Conservation (phyloP, 2,888 invertebrate species). For the Onchidella celtica region DNA sequence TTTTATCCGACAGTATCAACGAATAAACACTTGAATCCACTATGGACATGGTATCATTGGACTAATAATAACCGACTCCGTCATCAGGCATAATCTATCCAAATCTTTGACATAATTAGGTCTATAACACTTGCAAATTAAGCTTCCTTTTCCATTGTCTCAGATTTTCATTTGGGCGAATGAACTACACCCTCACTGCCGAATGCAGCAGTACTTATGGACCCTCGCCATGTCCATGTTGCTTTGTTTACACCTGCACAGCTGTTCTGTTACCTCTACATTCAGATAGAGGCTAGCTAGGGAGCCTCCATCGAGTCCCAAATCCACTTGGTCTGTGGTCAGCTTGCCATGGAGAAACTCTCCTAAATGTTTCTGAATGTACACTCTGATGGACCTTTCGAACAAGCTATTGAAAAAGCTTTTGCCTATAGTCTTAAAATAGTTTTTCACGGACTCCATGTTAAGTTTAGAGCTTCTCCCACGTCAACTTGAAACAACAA, state of each 20-base stretch:
- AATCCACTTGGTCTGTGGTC: constrained; percentile 49
- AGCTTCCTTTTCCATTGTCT: no score
- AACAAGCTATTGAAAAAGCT: constrained; percentile 43
- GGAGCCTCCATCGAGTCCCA: constrained; percentile 49
- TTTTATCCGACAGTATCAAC: no score
- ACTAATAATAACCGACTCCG: no score
- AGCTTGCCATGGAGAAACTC: constrained; percentile 46
- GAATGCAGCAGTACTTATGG: no score
- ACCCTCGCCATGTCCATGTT: neutral
- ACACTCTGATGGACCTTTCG: constrained; percentile 47
- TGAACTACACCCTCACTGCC: no score
- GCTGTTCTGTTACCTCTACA: constrained; percentile 44
- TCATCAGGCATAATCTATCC: no score
- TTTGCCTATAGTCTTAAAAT: constrained; percentile 38
- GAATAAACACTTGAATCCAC: no score
- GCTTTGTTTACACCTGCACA: constrained; percentile 43
- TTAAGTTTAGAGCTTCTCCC: neutral
- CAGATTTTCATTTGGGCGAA: no score
- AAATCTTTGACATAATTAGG: no score
- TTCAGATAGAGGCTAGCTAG: constrained; percentile 47
- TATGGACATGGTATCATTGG: no score
- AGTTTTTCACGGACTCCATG: constrained; percentile 43
- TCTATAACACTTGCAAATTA: no score
- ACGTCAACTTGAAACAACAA: constrained; percentile 4
- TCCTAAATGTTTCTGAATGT: constrained; percentile 49